Conservation (phyloP, 2,888 invertebrate species). For the Nephrotoma guestfalica region DNA sequence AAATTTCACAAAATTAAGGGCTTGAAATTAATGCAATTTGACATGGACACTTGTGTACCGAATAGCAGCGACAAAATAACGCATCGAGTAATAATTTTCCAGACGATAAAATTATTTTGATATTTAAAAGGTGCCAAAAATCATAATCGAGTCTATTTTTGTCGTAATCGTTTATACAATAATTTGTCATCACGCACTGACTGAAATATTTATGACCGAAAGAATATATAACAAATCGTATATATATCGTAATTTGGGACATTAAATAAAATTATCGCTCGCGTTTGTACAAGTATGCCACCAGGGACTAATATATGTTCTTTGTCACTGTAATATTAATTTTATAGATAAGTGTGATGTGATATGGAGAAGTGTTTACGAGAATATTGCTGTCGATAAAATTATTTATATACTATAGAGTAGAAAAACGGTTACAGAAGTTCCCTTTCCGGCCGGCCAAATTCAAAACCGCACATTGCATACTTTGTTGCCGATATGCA, state of each 20-base stretch:
- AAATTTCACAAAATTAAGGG: constrained; percentile 2
- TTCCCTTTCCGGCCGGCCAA: background rate
- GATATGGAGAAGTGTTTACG: background rate
- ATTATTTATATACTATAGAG: background rate
- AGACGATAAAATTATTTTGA: background rate
- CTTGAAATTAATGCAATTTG: constrained; percentile 1
- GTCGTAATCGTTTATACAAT: background rate
- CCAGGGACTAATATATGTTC: background rate
- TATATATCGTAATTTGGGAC: background rate
- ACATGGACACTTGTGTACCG: background rate
- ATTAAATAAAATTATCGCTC: background rate
- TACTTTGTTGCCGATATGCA: background rate
- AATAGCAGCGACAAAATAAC: background rate
- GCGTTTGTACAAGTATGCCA: background rate
- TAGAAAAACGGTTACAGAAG: background rate
- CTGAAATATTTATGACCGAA: background rate
- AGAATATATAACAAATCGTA: background rate
- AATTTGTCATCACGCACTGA: background rate
- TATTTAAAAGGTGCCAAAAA: background rate
- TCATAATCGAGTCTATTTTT: background rate
- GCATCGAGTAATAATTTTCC: background rate
- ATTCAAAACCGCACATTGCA: background rate
- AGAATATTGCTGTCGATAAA: background rate
- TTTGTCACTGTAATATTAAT: background rate
- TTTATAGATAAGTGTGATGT: background rate